Conservation (phyloP, 2,797 vertebrate genomes). For the Pseudochirops cupreus region DNA sequence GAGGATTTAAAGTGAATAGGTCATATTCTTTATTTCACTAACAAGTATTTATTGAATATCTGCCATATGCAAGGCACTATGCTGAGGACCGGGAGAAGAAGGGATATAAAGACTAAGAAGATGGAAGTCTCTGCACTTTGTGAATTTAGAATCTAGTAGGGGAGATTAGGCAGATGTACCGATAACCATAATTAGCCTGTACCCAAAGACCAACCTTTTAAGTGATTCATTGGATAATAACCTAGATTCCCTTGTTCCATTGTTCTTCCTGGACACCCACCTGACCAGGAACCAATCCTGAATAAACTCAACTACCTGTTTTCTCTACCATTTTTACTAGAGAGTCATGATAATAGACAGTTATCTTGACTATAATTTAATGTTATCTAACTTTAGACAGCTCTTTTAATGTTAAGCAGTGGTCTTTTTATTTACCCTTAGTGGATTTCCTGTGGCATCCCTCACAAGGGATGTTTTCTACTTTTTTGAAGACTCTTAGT, state of each 20-base stretch:
- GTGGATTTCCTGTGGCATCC: not conserved
- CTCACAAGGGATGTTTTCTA: not conserved
- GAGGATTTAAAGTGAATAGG: slow-evolving; percentile 49
- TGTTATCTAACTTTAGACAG: not conserved
- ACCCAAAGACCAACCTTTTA: not conserved
- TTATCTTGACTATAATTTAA: not conserved
- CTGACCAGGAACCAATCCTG: not conserved
- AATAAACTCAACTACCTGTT: not conserved
- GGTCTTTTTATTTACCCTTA: not conserved
- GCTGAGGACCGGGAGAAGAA: not conserved
- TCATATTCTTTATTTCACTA: slow-evolving; percentile 13
- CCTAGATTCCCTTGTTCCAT: not conserved
- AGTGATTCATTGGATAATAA: not conserved
- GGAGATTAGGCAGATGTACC: not conserved
- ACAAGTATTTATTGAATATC: slow-evolving; percentile 16
- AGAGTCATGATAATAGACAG: not conserved
- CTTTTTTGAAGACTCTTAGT: not conserved
- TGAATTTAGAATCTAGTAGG: not conserved
- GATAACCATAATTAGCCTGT: not conserved
- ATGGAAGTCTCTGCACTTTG: slow-evolving; percentile 4
- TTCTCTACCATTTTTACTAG: not conserved
- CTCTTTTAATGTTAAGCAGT: not conserved
- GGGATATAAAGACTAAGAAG: not conserved
- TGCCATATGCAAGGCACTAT: not conserved
- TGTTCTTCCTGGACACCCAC: not conserved